phyloP scores from a whole-genome alignment of 1,140 invertebrate species.

The Copidosoma floridanum region DNA sequence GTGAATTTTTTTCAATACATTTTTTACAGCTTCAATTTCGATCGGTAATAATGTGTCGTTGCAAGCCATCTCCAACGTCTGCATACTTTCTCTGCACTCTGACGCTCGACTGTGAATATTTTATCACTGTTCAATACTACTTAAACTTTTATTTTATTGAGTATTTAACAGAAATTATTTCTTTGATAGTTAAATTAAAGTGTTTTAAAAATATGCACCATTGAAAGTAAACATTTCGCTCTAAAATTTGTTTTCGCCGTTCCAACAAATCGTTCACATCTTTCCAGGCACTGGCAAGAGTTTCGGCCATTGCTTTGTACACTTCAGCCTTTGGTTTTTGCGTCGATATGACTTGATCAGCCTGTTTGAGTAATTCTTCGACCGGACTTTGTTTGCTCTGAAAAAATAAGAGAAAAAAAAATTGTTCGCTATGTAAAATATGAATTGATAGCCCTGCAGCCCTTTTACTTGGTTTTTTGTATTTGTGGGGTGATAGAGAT shows the following conservation, averaged over 20 bases:
- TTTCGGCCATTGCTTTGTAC: conserved; percentile 89
- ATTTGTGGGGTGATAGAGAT: too few species aligned
- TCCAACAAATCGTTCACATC: conserved; percentile 82
- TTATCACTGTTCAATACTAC: neutral
- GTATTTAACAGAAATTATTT: neutral
- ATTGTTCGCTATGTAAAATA: too few species aligned
- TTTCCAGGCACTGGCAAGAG: conserved; percentile 82
- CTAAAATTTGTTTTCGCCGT: conserved; percentile 73
- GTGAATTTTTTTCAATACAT: conserved; percentile 64
- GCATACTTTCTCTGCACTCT: conserved; percentile 70
- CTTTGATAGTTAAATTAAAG: neutral
- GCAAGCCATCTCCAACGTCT: conserved; percentile 67
- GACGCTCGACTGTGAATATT: conserved; percentile 61
- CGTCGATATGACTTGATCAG: conserved; percentile 78
- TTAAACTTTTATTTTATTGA: too few species aligned
- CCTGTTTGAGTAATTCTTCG: conserved; percentile 81
- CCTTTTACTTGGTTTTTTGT: too few species aligned
- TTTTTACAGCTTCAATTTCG: conserved; percentile 68
- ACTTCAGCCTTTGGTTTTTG: conserved; percentile 77
- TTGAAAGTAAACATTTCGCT: conserved; percentile 73
- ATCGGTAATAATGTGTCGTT: conserved; percentile 64
- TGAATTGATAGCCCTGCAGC: too few species aligned
- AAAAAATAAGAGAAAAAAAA: too few species aligned
- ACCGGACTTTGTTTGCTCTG: conserved; percentile 89
- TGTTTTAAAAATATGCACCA: conserved; percentile 46